phyloP scores from a whole-genome alignment of 1,140 invertebrate genomes.

The Diprion similis region DNA sequence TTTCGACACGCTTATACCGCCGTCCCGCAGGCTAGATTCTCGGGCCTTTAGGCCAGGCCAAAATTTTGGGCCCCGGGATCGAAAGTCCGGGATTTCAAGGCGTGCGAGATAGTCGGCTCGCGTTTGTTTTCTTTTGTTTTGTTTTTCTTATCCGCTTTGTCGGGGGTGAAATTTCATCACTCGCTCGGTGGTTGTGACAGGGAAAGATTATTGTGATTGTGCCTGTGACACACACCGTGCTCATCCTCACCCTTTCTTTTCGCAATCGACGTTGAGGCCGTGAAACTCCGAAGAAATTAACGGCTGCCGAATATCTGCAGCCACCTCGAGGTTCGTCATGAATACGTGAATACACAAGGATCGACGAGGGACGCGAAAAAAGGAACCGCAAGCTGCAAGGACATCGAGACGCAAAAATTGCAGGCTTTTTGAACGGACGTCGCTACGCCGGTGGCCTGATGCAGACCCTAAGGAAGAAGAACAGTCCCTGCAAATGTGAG shows the following conservation, averaged over 20 bases:
- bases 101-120: slow-evolving; percentile 27
- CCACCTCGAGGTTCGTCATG: not conserved
- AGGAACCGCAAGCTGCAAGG: not conserved
- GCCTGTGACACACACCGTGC: too few species aligned
- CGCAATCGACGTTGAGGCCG: not conserved
- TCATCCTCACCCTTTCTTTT: too few species aligned
- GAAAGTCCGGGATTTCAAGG: slow-evolving; percentile 26
- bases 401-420: not conserved
- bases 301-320: not conserved
- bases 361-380: not conserved
- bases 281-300: not conserved
- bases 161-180: not conserved
- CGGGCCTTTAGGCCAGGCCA: not conserved
- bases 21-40: not conserved
- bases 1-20: slow-evolving; percentile 40
- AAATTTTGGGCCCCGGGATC: not conserved
- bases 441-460: slow-evolving; percentile 58
- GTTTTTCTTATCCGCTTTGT: not conserved
- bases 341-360: not conserved
- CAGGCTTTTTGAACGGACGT: slow-evolving; percentile 6
- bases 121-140: too few species aligned
- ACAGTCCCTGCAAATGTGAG: slow-evolving; percentile 89
- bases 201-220: too few species aligned
- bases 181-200: too few species aligned
- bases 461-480: slow-evolving; percentile 89